Evolutionary conservation across 2,888 invertebrate genomes (phyloP), one percentile per base, ranked within the genome.

Genomic region (Eristalis pertinax): DNA sequence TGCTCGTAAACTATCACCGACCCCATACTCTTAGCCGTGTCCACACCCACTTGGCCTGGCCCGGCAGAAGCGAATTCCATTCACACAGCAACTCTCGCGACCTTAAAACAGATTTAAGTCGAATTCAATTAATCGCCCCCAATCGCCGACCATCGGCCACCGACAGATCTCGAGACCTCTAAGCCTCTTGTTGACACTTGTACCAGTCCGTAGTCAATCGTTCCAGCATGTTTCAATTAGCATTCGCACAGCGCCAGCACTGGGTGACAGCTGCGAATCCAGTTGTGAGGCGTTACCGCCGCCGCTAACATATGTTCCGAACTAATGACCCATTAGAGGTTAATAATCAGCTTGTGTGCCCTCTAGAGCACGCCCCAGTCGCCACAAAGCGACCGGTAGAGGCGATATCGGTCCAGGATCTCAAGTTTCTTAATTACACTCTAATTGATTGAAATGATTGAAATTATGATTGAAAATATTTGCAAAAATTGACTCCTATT

Each of bases 91-190:
- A 69, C 41, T 32, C 41, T 74, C 35, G 60, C 67, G 78, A 78
- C 79, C 84, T 84, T 70, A 79, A 79, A 84, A 74, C 50, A 74
- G 70, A 84, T 84, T 79, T 65, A 65, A 75, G 56, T 70, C 35
- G 26, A 70, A 74, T 70, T 75, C 50, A 75, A 79, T 79, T 70
- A 75, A 65, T 84, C 74, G 22, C 74, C 70, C 43, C 50, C 50
- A 50, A 32, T 60, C 65, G 11, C 8, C 38, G 38, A 32, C 67
- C 65, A 24, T 26, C 24, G 60, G 13, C 26, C 15, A 15, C 19
- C 68, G 78, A 83, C 78, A 83, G 78, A 77, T 77, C 24, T 1
- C 15, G 43, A 43, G 43, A n/a, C 43, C 43, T 13, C 26, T 60
- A 13, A 15, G 26, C 4, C 60, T 60, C 19, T 60, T 60, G 60